Evolutionary conservation across 2,797 vertebrate genomes (phyloP).

Genomic region (Apogon hyalosoma): DNA sequence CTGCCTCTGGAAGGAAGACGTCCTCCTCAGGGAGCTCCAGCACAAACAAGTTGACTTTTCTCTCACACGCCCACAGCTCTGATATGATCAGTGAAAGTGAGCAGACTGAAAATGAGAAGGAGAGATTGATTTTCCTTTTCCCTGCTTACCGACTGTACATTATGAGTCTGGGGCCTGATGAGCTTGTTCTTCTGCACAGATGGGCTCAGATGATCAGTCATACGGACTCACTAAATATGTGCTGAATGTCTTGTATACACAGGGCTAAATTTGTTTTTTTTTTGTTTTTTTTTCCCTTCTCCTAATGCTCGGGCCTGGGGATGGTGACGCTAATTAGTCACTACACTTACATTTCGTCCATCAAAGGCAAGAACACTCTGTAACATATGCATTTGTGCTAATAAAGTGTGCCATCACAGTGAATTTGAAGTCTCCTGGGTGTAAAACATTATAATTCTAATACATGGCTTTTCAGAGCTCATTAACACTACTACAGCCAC

Average conservation of each 20-base stretch:
- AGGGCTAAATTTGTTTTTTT: neutral
- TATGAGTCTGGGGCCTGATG: constrained; percentile 50
- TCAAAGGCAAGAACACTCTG: neutral
- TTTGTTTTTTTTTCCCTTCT: neutral
- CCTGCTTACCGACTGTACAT: constrained; percentile 29
- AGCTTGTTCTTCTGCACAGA: constrained; percentile 50
- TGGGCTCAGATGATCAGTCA: constrained; percentile 41
- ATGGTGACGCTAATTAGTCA: too few species aligned
- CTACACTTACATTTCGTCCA: neutral
- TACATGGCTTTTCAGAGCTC: too few species aligned
- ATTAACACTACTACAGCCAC: too few species aligned
- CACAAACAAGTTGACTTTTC: constrained; percentile 70
- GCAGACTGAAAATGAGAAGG: constrained; percentile 64
- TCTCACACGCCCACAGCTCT: constrained; percentile 56
- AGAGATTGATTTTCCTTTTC: constrained; percentile 63
- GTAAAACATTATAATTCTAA: too few species aligned
- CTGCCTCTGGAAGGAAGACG: constrained; percentile 17
- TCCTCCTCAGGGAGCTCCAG: constrained; percentile 43
- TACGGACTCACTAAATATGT: neutral
- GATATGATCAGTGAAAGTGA: constrained; percentile 70
- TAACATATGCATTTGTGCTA: neutral
- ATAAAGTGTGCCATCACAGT: neutral
- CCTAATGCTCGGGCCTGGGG: neutral
- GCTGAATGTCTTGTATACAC: constrained; percentile 4
- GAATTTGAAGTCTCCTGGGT: too few species aligned